phyloP scores from a whole-genome alignment of 2,888 invertebrate species.

The Campoplex nolae region DNA sequence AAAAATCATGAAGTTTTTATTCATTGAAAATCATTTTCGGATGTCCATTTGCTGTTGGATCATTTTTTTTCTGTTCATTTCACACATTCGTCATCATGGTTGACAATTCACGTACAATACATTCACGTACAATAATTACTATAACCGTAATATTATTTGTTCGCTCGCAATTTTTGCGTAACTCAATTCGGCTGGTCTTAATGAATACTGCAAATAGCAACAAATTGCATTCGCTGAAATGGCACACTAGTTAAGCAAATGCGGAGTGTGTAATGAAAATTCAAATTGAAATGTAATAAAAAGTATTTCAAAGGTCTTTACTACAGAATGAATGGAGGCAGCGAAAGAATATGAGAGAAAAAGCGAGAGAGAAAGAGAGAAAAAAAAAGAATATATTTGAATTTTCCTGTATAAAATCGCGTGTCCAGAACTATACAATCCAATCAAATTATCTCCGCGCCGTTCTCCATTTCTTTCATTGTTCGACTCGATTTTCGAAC shows the following conservation, averaged over 20 bases:
- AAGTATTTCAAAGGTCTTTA: neutral
- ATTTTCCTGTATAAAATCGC: conserved; percentile 9
- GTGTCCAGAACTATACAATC: conserved; percentile 23
- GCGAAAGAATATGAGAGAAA: neutral
- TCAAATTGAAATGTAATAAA: neutral
- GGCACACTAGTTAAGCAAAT: neutral
- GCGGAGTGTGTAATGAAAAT: neutral
- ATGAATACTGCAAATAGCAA: neutral
- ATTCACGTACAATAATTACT: neutral
- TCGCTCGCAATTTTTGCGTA: neutral
- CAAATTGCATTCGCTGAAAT: neutral
- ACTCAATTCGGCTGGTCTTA: neutral
- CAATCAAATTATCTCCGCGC: conserved; percentile 41
- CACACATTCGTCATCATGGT: neutral
- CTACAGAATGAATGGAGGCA: neutral
- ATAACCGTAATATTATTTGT: neutral
- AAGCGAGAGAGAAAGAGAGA: neutral
- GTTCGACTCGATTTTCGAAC: conserved; percentile 56
- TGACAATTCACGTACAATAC: neutral
- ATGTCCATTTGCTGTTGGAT: neutral
- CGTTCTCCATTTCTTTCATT: conserved; percentile 18
- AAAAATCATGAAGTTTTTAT: neutral
- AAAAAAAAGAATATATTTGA: neutral
- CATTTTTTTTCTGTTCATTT: neutral
- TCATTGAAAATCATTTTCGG: neutral